Evolutionary conservation across 1,140 invertebrate genomes (phyloP), one percentile per base, ranked within the genome.

Genomic region (Caenorhabditis brenneri): DNA sequence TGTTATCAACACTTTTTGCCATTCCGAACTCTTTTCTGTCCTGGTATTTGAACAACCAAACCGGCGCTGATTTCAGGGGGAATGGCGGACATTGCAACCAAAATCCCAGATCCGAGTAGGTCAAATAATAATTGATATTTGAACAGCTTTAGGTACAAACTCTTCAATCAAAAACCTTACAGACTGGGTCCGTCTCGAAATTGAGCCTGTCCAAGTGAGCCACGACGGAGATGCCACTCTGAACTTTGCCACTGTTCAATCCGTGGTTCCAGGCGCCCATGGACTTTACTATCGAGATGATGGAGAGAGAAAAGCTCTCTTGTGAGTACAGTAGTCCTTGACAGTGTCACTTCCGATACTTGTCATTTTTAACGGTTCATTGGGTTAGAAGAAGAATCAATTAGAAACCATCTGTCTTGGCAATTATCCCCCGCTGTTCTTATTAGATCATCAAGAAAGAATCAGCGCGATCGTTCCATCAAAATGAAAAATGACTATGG

Each of bases 241-340:
- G 19, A 60, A 81, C 65, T 86, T 86, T 58, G 29, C 78, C 27
- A 85, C 79, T 7, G 60, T 86, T 15, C 85, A 86, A 58, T 86
- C 78, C 16, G 84, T 83, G 31, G 80, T 86, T 19, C 85, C 85
- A 39, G 85, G 83, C 15, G 85, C 85, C 27, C 85, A 86, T 31
- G 85, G 85, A 31, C 84, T 86, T 51, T 86, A 86, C 80, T 86
- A 85, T 42, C 16, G 81, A 39, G 83, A 86, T 48, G 80, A 82
- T 60, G 85, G 85, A 69, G 65, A 85, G 51, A 86, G 69, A 74
- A 85, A 85, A 46, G 83, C 85, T 46, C 79, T 86, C n/a, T 55
- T 65, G 84, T 85, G 12, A 74, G 79, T 84, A 22, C 31, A 9
- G 36, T 39, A 39, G 33, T 53, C 36, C 2, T 42, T 49, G 3